Evolutionary conservation across 2,888 invertebrate species (phyloP), one percentile per base, ranked within the genome.

Genomic region (Notodonta ziczac): DNA sequence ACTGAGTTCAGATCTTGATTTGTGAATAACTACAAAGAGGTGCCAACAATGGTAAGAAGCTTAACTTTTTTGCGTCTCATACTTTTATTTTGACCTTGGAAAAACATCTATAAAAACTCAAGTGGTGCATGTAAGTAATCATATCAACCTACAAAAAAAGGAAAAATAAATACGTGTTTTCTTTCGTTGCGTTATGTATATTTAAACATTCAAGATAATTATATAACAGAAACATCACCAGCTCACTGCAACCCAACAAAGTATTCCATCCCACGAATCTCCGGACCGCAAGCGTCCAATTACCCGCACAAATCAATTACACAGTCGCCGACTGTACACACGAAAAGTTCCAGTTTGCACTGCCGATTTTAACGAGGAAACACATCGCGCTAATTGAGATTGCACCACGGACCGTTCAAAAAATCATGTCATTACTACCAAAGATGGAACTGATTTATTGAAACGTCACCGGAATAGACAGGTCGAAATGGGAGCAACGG

Each of bases 301-400:
- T 40, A 58, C 16, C 24, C 66, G 69, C 62, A 67, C 73, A 71
- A 72, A 74, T 65, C 67, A 68, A 66, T 58, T 57, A 63, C 60
- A 69, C 44, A 57, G 58, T 46, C 40, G 48, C 39, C 76, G 75
- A 84, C 69, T 72, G 84, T 87, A 88, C 87, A 74, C 68, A 74
- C 82, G 78, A 86, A 88, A 87, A 84, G 82, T 67, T 76, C 81
- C 80, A 86, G 82, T 83, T 54, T 80, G 80, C 70, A 73, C 80
- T 76, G 79, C 77, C 82, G 81, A 89, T 89, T 91, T 91, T 93
- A 93, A 93, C 91, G 90, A 93, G 91, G 85, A 88, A 89, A 88
- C 86, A 87, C 88, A 89, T 88, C 85, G 85, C 76, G 86, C 91
- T 92, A 93, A 93, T 93, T 92, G 93, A 90, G 92, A 93, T 91